Conservation (phyloP, 1,140 invertebrate genomes). For the Copidosoma floridanum region DNA sequence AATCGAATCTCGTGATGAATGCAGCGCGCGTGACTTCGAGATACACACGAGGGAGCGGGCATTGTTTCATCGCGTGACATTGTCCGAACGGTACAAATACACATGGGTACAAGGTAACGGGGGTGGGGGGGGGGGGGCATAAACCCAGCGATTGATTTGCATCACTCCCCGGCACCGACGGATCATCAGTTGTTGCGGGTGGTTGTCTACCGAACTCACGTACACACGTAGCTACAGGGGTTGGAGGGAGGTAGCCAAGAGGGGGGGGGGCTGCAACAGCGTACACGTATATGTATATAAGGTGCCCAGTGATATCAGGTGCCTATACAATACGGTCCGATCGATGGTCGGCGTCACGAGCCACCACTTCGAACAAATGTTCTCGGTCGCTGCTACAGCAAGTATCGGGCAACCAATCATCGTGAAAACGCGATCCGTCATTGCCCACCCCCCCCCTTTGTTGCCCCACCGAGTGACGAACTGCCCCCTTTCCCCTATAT, state of each 20-base stretch:
- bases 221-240: slow-evolving; percentile 15
- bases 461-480: background rate
- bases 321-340: no score
- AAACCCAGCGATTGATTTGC: slow-evolving; percentile 44
- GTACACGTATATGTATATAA: slow-evolving; percentile 27
- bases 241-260: slow-evolving; percentile 12
- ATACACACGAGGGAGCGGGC: background rate
- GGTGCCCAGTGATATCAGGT: no score
- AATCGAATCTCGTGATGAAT: no score
- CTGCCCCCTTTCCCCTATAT: no score
- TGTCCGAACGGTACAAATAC: background rate
- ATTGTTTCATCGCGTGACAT: slow-evolving; percentile 20
- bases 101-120: no score
- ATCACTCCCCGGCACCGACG: slow-evolving; percentile 40
- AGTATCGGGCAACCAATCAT: slow-evolving; percentile 48
- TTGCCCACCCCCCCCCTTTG: slow-evolving; percentile 35
- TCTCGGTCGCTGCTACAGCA: slow-evolving; percentile 37
- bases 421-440: slow-evolving; percentile 47
- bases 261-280: slow-evolving; percentile 1
- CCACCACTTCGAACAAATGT: slow-evolving; percentile 51
- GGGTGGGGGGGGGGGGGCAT: background rate
- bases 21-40: background rate
- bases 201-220: background rate
- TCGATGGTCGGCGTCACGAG: slow-evolving; percentile 53
- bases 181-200: slow-evolving; percentile 38